Percentiles rank a stretch among this genome's conserved stretches.
These are phyloP conservation scores for Drosophila busckii DNA, from an alignment of 1,140 invertebrate species.

Conservation along the genomic window DNA sequence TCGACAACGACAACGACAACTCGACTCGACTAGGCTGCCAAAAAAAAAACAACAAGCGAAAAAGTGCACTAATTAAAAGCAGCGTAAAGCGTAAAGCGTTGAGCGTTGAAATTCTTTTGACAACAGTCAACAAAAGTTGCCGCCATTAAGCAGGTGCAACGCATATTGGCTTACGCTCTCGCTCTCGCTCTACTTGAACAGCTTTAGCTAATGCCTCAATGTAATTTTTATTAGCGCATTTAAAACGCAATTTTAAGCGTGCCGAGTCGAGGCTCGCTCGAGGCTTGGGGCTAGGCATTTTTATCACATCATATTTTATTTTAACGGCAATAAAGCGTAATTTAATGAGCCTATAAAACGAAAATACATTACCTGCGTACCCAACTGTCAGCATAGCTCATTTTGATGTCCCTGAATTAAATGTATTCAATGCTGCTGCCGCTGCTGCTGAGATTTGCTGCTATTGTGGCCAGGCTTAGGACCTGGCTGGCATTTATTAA, in stretches of 20 bases:
- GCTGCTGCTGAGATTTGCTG: neutral
- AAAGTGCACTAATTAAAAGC: constrained; percentile 61
- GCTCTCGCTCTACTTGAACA: neutral
- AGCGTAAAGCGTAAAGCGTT: constrained; percentile 37
- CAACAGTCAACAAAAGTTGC: constrained; percentile 24
- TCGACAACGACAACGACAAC: constrained; percentile 5
- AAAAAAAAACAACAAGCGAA: constrained; percentile 7
- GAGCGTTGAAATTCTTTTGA: constrained; percentile 31
- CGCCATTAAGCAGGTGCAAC: constrained; percentile 19
- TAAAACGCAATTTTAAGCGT: constrained; percentile 24
- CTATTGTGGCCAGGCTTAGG: constrained; percentile 23
- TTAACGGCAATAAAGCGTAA: constrained; percentile 77
- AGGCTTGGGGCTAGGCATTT: constrained; percentile 40
- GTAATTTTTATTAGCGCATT: constrained; percentile 45
- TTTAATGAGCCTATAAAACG: constrained; percentile 76
- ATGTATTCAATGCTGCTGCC: constrained; percentile 36
- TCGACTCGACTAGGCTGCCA: constrained; percentile 1
- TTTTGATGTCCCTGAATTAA: constrained; percentile 73
- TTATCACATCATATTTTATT: constrained; percentile 77
- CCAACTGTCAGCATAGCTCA: constrained; percentile 64
- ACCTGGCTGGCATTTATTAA: constrained; percentile 53
- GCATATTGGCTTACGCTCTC: too few species aligned
- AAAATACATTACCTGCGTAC: constrained; percentile 59
- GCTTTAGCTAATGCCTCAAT: constrained; percentile 1
- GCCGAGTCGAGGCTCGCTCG: neutral